Percentiles rank a stretch among this genome's conserved stretches.
These are phyloP conservation scores for Caerostris darwini DNA, from an alignment of 1,140 invertebrate genomes.

Conservation along the genomic window DNA sequence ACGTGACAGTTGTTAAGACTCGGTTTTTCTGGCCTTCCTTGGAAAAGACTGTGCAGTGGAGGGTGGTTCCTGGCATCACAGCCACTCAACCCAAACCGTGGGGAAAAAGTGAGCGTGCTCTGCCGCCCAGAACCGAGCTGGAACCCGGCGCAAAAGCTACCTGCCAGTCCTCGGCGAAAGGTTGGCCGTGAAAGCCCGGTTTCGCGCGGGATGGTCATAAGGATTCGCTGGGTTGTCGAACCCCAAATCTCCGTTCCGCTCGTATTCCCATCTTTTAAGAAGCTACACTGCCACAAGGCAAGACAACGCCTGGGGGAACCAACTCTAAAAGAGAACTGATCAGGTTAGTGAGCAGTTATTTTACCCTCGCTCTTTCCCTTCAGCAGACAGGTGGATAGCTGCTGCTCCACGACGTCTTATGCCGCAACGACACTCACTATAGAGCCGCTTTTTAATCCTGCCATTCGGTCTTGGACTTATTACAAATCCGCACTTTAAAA, in stretches of 20 bases:
- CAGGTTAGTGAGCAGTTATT: constrained; percentile 68
- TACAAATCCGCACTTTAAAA: no score
- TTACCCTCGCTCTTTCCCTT: constrained; percentile 43
- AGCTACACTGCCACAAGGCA: constrained; percentile 22
- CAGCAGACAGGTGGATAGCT: constrained; percentile 54
- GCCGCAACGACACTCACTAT: no score
- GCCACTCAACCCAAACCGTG: constrained; percentile 72
- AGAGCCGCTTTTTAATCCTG: no score
- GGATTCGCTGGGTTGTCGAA: constrained; percentile 24
- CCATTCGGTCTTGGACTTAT: no score
- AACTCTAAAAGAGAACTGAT: constrained; percentile 56
- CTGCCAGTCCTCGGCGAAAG: constrained; percentile 11
- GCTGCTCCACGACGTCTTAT: neutral
- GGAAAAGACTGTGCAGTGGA: constrained; percentile 67
- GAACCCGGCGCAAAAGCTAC: constrained; percentile 33
- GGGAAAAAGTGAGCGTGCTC: constrained; percentile 63
- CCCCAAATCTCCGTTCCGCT: constrained; percentile 57
- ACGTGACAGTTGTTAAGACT: constrained; percentile 77
- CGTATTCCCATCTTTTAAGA: constrained; percentile 50
- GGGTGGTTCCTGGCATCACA: constrained; percentile 74
- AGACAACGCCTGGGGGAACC: constrained; percentile 50
- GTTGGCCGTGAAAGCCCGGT: constrained; percentile 7
- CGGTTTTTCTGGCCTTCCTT: constrained; percentile 55
- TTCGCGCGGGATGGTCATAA: neutral
- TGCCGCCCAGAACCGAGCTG: constrained; percentile 36